phyloP scores from a whole-genome alignment of 2,797 vertebrate species.

The Galago senegalensis region DNA sequence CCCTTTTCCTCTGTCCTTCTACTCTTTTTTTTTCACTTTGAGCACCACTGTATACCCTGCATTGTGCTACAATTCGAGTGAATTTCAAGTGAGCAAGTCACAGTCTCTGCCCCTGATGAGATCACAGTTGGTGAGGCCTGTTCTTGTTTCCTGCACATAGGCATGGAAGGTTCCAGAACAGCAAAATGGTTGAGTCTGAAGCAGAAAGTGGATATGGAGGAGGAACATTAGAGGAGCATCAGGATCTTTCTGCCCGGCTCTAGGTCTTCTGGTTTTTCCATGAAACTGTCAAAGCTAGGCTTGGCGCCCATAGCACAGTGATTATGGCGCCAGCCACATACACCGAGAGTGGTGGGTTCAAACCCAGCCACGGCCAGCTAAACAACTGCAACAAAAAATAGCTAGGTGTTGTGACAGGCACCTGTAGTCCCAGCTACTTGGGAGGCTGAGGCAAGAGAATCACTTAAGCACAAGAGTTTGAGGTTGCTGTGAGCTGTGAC shows the following conservation, averaged over 20 bases:
- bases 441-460: too few species aligned
- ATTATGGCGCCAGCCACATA: too few species aligned
- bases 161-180: constrained; percentile 37
- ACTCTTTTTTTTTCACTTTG: not conserved
- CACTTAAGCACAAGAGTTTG: too few species aligned
- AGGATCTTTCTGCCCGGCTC: not conserved
- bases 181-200: not conserved
- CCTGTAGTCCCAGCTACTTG: too few species aligned
- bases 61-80: not conserved
- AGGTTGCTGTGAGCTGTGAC: too few species aligned
- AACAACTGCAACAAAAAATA: too few species aligned
- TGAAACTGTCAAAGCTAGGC: not conserved
- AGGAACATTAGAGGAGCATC: not conserved
- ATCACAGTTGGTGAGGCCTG: not conserved
- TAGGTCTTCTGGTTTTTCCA: constrained; percentile 31
- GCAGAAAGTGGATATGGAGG: not conserved
- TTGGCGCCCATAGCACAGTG: too few species aligned
- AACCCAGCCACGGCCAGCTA: too few species aligned
- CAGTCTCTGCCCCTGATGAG: not conserved
- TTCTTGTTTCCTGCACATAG: not conserved
- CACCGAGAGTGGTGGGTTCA: too few species aligned
- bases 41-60: not conserved
- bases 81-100: not conserved
- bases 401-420: too few species aligned
- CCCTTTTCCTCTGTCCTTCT: not conserved